A percentile compares a stretch with the other conserved stretches of the same genome.
phyloP scores from a whole-genome alignment of 2,888 invertebrate species.

The Macaria liturata region DNA sequence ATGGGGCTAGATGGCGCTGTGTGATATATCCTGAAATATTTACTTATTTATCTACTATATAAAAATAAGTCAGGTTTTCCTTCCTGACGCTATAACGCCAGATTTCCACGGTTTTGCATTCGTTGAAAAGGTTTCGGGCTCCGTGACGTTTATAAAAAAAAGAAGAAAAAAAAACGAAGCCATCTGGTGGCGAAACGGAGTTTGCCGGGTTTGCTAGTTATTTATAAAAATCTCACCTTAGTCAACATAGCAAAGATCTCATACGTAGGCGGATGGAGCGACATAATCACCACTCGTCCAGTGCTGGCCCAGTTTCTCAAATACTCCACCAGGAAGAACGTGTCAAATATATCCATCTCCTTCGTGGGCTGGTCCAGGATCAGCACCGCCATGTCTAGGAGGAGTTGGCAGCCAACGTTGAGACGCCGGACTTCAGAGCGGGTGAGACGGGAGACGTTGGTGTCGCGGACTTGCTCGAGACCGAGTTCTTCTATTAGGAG shows the following conservation, averaged over 20 bases:
- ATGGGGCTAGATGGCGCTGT: too few species aligned
- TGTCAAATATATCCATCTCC: slow-evolving; percentile 97
- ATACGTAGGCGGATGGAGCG: slow-evolving; percentile 96
- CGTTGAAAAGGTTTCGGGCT: too few species aligned
- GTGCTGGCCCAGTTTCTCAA: slow-evolving; percentile 94
- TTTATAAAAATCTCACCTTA: slow-evolving; percentile 78
- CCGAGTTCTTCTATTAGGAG: slow-evolving; percentile 96
- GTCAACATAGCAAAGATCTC: slow-evolving; percentile 97
- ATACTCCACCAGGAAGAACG: slow-evolving; percentile 97
- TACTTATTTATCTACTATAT: too few species aligned
- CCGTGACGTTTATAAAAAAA: too few species aligned
- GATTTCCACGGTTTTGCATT: too few species aligned
- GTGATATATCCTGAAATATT: too few species aligned
- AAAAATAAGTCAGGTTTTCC: too few species aligned
- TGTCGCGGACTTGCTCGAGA: slow-evolving; percentile 93
- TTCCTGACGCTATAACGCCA: too few species aligned
- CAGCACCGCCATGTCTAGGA: slow-evolving; percentile 93
- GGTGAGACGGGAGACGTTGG: slow-evolving; percentile 92
- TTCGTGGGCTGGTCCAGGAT: slow-evolving; percentile 94
- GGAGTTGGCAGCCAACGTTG: slow-evolving; percentile 94
- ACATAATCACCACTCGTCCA: slow-evolving; percentile 93
- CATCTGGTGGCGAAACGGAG: too few species aligned
- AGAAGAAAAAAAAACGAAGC: too few species aligned
- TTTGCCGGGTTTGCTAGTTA: too few species aligned
- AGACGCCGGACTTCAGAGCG: slow-evolving; percentile 94